A percentile compares a stretch with the other conserved stretches of the same genome.
Conservation (phyloP, 2,113 vertebrate species). For the Tetrax tetrax region DNA sequence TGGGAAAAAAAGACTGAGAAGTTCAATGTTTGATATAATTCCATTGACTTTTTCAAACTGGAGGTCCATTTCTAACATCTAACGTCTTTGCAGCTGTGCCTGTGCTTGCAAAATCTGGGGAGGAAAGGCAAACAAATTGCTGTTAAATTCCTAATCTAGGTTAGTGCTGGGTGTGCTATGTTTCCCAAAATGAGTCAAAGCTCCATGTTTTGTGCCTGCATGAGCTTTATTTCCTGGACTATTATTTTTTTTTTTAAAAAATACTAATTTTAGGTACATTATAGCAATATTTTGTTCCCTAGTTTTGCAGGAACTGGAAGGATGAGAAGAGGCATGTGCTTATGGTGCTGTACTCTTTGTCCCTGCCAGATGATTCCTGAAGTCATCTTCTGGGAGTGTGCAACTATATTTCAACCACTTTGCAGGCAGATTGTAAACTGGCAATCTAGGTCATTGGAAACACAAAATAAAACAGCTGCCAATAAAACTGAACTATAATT, state of each 20-base stretch:
- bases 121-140: neutral
- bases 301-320: neutral
- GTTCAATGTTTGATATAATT: neutral
- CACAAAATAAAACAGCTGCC: constrained; percentile 31
- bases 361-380: neutral
- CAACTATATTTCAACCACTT: neutral
- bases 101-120: neutral
- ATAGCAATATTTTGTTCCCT: neutral
- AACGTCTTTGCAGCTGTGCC: neutral
- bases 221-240: neutral
- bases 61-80: neutral
- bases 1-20: neutral
- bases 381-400: neutral
- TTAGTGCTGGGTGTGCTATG: neutral
- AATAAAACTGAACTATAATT: constrained; percentile 35
- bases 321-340: neutral
- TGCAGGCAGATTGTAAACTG: constrained; percentile 37
- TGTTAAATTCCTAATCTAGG: neutral
- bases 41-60: neutral
- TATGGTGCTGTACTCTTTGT: neutral
- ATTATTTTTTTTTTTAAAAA: neutral
- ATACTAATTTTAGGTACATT: neutral
- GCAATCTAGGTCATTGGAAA: constrained; percentile 30
- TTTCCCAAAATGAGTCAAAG: neutral
- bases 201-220: neutral